These are phyloP conservation scores for Ganaspis brasiliensis DNA, from an alignment of 2,888 invertebrate species.

Conservation along the genomic window DNA sequence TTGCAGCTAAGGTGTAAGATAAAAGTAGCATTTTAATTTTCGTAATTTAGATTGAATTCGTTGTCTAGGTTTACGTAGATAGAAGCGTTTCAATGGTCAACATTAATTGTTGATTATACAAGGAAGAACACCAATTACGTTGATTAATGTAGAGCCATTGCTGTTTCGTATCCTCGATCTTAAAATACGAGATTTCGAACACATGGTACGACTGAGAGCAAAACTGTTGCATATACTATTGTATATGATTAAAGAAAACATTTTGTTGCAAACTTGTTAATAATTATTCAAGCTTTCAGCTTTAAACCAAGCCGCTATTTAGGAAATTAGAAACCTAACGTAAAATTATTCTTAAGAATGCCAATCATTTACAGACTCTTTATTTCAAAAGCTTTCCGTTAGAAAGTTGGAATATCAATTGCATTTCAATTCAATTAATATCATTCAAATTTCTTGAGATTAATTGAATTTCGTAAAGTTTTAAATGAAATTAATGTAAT, in stretches of 20 bases:
- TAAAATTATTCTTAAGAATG: conserved; percentile 27
- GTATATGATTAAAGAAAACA: conserved; percentile 77
- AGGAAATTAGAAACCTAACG: conserved; percentile 50
- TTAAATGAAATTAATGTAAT: too few species aligned
- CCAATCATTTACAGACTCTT: neutral
- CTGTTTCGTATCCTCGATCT: conserved; percentile 64
- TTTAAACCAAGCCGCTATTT: conserved; percentile 68
- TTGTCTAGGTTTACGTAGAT: conserved; percentile 75
- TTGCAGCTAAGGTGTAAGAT: conserved; percentile 36
- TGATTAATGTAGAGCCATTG: conserved; percentile 73
- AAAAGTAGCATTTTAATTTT: conserved; percentile 13
- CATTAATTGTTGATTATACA: conserved; percentile 78
- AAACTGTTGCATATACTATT: conserved; percentile 79
- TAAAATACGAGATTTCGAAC: conserved; percentile 63
- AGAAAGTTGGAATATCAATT: too few species aligned
- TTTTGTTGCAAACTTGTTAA: conserved; percentile 70
- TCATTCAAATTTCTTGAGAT: too few species aligned
- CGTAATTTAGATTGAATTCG: conserved; percentile 57
- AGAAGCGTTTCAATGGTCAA: conserved; percentile 77
- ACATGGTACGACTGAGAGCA: conserved; percentile 78
- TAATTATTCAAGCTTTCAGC: conserved; percentile 74
- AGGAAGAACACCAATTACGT: conserved; percentile 80
- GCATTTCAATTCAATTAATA: too few species aligned
- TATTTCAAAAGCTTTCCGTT: neutral
- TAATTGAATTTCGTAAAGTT: too few species aligned